These are phyloP conservation scores for Coelopa frigida DNA, from an alignment of 1,140 invertebrate species.

Conservation along the genomic window DNA sequence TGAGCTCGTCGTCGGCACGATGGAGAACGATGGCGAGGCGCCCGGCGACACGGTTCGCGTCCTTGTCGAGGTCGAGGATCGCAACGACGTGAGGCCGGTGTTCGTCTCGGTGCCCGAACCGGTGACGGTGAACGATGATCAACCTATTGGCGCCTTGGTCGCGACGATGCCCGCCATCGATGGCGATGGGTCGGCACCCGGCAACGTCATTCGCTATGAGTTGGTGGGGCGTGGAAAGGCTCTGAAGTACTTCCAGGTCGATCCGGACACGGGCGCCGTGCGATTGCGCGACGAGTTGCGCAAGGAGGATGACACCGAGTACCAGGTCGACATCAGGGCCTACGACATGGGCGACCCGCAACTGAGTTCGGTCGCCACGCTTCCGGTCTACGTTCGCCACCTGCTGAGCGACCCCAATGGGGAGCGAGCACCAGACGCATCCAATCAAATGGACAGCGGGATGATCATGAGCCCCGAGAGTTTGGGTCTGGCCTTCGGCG, in stretches of 20 bases:
- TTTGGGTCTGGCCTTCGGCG: slow-evolving; percentile 72
- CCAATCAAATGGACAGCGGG: slow-evolving; percentile 18
- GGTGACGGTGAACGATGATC: slow-evolving; percentile 74
- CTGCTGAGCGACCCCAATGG: slow-evolving; percentile 50
- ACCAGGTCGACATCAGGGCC: slow-evolving; percentile 76
- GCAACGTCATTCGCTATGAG: slow-evolving; percentile 74
- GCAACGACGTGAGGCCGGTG: slow-evolving; percentile 77
- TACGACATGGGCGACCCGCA: slow-evolving; percentile 82
- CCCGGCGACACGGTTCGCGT: slow-evolving; percentile 69
- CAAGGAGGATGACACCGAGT: slow-evolving; percentile 78
- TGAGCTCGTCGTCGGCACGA: slow-evolving; percentile 68
- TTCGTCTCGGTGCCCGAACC: slow-evolving; percentile 74
- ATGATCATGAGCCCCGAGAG: slow-evolving; percentile 49
- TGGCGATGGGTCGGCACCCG: slow-evolving; percentile 71
- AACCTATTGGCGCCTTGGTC: slow-evolving; percentile 70
- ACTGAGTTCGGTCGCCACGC: slow-evolving; percentile 67
- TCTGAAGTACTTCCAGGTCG: slow-evolving; percentile 76
- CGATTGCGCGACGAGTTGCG: slow-evolving; percentile 72
- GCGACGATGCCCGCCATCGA: slow-evolving; percentile 71
- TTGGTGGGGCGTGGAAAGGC: slow-evolving; percentile 72
- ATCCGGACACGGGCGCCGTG: slow-evolving; percentile 71
- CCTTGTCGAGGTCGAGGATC: slow-evolving; percentile 69
- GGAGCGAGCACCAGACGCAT: slow-evolving; percentile 15
- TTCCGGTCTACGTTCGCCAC: slow-evolving; percentile 76
- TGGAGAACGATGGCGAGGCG: slow-evolving; percentile 65